phyloP scores from a whole-genome alignment of 2,113 vertebrate genomes.

The Marmota flaviventris region DNA sequence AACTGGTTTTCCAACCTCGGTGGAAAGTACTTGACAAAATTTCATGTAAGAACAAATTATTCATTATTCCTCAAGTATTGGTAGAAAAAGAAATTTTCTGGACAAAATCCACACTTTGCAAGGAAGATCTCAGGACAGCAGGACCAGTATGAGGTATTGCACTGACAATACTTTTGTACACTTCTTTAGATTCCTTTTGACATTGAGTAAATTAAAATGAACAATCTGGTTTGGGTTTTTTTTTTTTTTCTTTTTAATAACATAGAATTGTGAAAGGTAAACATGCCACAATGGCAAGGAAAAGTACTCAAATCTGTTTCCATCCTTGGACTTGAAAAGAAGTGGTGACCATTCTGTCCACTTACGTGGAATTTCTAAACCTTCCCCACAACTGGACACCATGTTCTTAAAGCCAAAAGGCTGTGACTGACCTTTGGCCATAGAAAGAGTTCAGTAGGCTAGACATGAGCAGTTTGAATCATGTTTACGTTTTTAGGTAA shows the following conservation, averaged over 20 bases:
- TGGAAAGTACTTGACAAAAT: neutral
- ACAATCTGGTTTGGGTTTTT: too few species aligned
- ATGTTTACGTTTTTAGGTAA: neutral
- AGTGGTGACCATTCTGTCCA: neutral
- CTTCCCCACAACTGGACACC: neutral
- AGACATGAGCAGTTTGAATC: neutral
- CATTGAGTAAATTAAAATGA: neutral
- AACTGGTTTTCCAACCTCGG: neutral
- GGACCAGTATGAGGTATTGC: neutral
- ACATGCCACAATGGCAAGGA: neutral
- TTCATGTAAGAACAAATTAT: neutral
- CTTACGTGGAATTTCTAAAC: neutral
- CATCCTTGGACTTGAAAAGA: neutral
- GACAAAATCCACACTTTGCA: neutral
- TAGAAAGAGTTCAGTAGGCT: neutral
- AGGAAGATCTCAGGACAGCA: neutral
- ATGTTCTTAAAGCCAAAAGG: constrained; percentile 18
- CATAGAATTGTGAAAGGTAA: neutral
- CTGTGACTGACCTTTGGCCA: neutral
- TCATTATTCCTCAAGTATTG: neutral
- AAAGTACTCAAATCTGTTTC: constrained; percentile 18
- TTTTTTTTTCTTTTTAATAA: constrained; percentile 1
- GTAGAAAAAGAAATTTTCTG: neutral
- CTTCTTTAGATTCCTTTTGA: neutral
- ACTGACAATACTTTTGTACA: neutral